phyloP scores from a whole-genome alignment of 2,113 vertebrate genomes.

The Lycocorax pyrrhopterus region DNA sequence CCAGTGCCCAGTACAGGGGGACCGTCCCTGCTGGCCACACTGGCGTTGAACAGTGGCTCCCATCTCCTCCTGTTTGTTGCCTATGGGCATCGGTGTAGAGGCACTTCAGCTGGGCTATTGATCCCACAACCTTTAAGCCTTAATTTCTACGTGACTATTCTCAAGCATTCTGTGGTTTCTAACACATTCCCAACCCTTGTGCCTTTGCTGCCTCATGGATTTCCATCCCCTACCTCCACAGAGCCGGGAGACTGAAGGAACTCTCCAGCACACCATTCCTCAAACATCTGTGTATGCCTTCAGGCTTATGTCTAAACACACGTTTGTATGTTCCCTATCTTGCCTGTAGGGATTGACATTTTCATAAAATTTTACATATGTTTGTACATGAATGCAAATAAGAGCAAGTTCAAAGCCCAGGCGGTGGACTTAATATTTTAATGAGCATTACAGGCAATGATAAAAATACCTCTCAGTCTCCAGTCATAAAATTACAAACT shows the following conservation, averaged over 20 bases:
- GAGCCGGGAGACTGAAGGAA: neutral
- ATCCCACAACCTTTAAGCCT: neutral
- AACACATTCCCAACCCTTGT: neutral
- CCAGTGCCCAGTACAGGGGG: rapidly evolving
- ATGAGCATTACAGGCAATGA: neutral
- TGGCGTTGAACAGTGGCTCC: no score
- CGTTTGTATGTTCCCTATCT: neutral
- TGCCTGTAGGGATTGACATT: neutral
- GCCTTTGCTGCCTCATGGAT: neutral
- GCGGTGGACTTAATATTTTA: neutral
- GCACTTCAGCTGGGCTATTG: neutral
- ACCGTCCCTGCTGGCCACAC: neutral
- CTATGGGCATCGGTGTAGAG: neutral
- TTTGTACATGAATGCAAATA: constrained; percentile 44
- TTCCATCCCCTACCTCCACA: neutral
- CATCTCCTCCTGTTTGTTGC: neutral
- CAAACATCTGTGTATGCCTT: neutral
- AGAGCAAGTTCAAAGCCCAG: constrained; percentile 51
- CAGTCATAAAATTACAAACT: neutral
- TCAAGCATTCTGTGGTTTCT: neutral
- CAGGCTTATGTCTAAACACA: neutral
- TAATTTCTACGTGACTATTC: neutral
- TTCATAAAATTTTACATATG: constrained; percentile 27
- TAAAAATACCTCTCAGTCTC: neutral
- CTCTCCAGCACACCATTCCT: neutral